Conservation (phyloP, 2,888 invertebrate genomes). For the Tetragonula carbonaria region DNA sequence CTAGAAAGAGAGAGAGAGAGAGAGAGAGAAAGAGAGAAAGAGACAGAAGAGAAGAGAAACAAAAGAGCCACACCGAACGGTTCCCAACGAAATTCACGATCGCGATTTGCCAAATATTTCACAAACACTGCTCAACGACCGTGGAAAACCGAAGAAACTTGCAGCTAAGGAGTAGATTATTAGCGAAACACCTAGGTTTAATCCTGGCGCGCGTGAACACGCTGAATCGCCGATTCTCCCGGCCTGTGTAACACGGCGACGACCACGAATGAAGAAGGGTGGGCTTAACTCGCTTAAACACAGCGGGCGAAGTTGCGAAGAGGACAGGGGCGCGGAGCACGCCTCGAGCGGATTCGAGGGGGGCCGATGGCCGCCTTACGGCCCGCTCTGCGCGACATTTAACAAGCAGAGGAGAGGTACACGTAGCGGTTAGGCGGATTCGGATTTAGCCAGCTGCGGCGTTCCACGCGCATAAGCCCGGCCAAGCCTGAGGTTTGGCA, state of each 20-base stretch:
- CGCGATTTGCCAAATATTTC: neutral
- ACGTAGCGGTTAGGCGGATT: slow-evolving; percentile 59
- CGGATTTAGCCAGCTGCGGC: slow-evolving; percentile 66
- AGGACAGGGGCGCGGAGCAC: neutral
- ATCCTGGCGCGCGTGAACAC: slow-evolving; percentile 16
- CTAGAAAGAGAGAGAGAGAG: neutral
- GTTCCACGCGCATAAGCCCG: slow-evolving; percentile 63
- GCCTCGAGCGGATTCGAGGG: slow-evolving; percentile 14
- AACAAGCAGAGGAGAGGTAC: slow-evolving; percentile 28
- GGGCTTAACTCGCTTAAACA: slow-evolving; percentile 26
- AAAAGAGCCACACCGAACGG: neutral
- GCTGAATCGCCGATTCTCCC: slow-evolving; percentile 24
- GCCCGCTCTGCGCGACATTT: slow-evolving; percentile 44
- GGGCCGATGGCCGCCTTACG: slow-evolving; percentile 31
- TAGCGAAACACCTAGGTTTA: slow-evolving; percentile 13
- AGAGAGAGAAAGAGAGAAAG: too few species aligned
- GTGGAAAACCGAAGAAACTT: neutral
- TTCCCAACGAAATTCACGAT: neutral
- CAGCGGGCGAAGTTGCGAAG: neutral
- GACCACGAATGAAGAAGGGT: neutral
- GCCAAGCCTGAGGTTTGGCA: slow-evolving; percentile 64
- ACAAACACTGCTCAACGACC: neutral
- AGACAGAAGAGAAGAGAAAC: too few species aligned
- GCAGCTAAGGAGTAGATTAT: neutral
- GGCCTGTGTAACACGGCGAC: neutral